Conservation (phyloP, 2,797 vertebrate genomes). For the Mareca strepera region DNA sequence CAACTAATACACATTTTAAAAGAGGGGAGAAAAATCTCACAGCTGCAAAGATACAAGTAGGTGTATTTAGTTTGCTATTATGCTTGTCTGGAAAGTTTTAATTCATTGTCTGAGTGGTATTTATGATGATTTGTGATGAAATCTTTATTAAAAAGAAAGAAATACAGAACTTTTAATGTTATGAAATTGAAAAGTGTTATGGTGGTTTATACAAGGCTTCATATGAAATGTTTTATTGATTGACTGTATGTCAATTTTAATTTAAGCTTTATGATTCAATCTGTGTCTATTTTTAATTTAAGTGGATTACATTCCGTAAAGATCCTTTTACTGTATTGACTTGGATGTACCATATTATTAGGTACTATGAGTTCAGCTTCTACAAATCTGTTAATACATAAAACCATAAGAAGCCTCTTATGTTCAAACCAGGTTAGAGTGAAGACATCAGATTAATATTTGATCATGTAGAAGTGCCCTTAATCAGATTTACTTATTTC, state of each 20-base stretch:
- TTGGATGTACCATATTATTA: constrained; percentile 91
- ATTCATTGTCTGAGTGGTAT: not conserved
- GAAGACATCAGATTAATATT: constrained; percentile 98
- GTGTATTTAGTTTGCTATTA: not conserved
- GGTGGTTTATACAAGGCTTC: constrained; percentile 43
- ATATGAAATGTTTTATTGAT: constrained; percentile 48
- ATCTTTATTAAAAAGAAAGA: constrained; percentile 22
- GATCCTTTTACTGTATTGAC: constrained; percentile 84
- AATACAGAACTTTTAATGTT: not conserved
- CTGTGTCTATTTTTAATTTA: constrained; percentile 88
- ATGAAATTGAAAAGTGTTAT: not conserved
- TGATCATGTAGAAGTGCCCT: constrained; percentile 93
- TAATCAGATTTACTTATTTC: constrained; percentile 97
- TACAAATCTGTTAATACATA: constrained; percentile 96
- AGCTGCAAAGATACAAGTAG: not conserved
- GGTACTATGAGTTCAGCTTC: constrained; percentile 90
- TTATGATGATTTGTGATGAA: constrained; percentile 27
- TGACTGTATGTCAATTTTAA: constrained; percentile 74
- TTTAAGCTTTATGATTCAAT: constrained; percentile 77
- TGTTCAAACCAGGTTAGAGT: constrained; percentile 88
- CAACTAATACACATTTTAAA: not conserved
- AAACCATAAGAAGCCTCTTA: constrained; percentile 95
- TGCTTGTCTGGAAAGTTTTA: constrained; percentile 3
- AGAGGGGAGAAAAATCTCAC: constrained; percentile 38
- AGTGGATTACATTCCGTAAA: constrained; percentile 87